Evolutionary conservation across 2,888 invertebrate species (phyloP), one percentile per base, ranked within the genome.

Genomic region (Pristionchus fissidentatus): DNA sequence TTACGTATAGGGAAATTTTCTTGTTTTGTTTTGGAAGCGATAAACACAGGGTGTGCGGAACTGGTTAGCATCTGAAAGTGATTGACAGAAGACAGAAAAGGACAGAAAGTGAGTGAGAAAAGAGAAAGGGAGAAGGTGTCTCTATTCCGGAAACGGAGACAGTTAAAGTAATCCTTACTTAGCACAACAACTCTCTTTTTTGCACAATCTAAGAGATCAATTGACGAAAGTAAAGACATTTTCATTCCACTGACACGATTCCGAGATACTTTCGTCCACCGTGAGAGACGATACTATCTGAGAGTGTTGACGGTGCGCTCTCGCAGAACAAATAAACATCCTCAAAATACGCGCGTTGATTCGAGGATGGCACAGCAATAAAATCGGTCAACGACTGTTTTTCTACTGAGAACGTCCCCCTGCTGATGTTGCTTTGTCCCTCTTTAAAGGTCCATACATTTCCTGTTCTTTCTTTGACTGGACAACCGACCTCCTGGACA

Each of bases 301-400:
- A 75, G 29, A 38, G 49, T 49, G 52, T 29, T 13, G 49, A 19
- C 49, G 29, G 19, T 49, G 52, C n/a, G n/a, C n/a, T n/a, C n/a
- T n/a, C 70, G n/a, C 70, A n/a, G 38, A 43, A 41, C 41, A 70
- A 70, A 70, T 70, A 70, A 70, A 70, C 70, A 70, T 43, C 38
- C n/a, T 19, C 38, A 66, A 19, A 38, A 41, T 43, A 70, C 41
- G 38, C 41, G n/a, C n/a, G n/a, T n/a, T n/a, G 41, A 66, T 38
- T 66, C 66, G 41, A 38, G 8, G 32, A 62, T n/a, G 38, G 57
- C 26, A 15, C 35, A n/a, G 62, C 26, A 62, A 35, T 62, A 8
- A 62, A 62, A 5, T 62, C 32, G 35, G 35, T 10, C 62, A 35
- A 35, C 35, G 29, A 15, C 32, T n/a, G n/a, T n/a, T n/a, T n/a